phyloP scores from a whole-genome alignment of 2,113 vertebrate species.

The Mesocricetus auratus region DNA sequence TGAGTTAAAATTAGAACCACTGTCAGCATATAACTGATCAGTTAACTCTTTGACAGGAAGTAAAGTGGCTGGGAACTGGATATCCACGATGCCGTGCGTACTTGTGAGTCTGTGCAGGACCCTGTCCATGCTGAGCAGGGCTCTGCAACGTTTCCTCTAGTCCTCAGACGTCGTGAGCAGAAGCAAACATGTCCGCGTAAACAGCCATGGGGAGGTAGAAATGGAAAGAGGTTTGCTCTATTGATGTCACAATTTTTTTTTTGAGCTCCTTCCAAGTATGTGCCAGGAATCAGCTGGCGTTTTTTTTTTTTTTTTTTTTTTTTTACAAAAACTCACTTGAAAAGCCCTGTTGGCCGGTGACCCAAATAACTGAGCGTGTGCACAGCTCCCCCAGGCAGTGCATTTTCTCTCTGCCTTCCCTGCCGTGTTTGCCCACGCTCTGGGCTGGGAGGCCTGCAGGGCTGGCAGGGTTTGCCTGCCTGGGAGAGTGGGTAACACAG shows the following conservation, averaged over 20 bases:
- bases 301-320: no score
- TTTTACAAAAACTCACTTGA: neutral
- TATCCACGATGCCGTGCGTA: fast-evolving
- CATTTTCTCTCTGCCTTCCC: neutral
- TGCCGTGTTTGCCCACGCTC: no score
- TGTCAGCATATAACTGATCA: neutral
- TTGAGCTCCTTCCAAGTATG: neutral
- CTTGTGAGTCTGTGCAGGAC: neutral
- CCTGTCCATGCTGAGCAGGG: neutral
- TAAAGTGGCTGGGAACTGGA: neutral
- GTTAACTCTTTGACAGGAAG: neutral
- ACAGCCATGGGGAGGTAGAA: neutral
- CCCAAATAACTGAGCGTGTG: neutral
- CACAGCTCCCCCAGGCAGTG: neutral
- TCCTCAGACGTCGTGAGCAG: neutral
- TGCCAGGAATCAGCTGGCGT: neutral
- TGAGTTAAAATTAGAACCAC: neutral
- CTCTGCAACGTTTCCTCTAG: neutral
- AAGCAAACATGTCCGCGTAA: neutral
- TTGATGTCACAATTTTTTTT: neutral
- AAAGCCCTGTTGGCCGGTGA: no score
- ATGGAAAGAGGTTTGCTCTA: neutral
- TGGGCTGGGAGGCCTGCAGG: neutral
- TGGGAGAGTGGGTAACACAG: neutral
- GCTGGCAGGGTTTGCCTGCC: neutral